Base-by-base conservation (phyloP, 2,113 vertebrate genomes). In the Leptosomus discolor region DNA sequence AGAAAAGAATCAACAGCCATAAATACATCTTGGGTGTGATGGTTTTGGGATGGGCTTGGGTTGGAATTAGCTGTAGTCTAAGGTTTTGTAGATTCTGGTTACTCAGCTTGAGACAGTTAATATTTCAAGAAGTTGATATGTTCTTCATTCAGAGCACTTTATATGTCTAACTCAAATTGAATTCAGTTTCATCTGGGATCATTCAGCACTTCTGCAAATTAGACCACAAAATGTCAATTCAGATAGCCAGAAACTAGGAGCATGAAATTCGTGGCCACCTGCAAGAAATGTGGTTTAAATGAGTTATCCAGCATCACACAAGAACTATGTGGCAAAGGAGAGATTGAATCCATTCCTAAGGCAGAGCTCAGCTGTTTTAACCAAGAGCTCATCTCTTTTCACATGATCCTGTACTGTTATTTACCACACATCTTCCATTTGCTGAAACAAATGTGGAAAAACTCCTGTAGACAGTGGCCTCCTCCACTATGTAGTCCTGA, bases 171-270 rank as follows among this genome's bases (percentile, higher is more conserved):
- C 70, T 82, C 57, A 61, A 82, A 88, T 4, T 75, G 78, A 90
- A 82, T 86, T 90, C 15, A 27, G 20, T 76, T 88, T 86, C 85
- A 93, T 82, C 39, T 63, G 75, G 67, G 75, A 92, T 57, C 78
- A 73, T 90, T 95, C 78, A 73, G 71, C 67, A 90, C 74, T 95
- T 95, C 95, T 88, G 82, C 88, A 94, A 92, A 88, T 50, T 48
- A 93, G 67, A 92, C 85, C 85, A 93, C 85, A 94, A 93, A 90
- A 93, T 53, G 69, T 67, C 88, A 85, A 64, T 76, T 82, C 74
- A 79, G 74, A 68, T 69, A 71, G 23, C 54, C 61, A 88, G 94
- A 79, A 93, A 76, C 20, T 8, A 83, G 51, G 57, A 85, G 85
- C 78, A 34, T 34, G 75, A 85, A 90, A 69, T 85, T n/a, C 2